These are phyloP conservation scores for Leucophenga montana DNA, from an alignment of 2,888 invertebrate species.

Conservation along the genomic window DNA sequence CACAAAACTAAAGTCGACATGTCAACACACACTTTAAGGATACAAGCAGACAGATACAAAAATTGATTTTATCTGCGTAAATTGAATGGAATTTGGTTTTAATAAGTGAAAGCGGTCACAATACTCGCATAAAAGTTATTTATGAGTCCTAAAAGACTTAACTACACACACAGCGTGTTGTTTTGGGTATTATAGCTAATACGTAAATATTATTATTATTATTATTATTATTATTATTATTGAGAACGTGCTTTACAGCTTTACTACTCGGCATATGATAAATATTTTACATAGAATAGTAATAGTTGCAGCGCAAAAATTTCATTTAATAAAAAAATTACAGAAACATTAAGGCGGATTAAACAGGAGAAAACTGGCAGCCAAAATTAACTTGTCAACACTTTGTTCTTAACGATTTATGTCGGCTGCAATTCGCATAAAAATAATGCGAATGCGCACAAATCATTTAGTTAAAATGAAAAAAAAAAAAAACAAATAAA, in stretches of 20 bases:
- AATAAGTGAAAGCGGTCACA: background rate
- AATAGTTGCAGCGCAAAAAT: background rate
- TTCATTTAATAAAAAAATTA: conserved; percentile 36
- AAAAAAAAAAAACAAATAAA: background rate
- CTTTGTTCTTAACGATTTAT: too few species aligned
- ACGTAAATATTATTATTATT: too few species aligned
- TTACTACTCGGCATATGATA: conserved; percentile 53
- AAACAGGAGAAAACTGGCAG: background rate
- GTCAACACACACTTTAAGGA: background rate
- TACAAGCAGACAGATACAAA: background rate
- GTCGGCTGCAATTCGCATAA: too few species aligned
- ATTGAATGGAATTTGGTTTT: background rate
- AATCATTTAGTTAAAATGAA: background rate
- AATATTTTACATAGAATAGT: conserved; percentile 36
- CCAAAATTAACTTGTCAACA: too few species aligned
- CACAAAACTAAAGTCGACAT: background rate
- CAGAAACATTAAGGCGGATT: background rate
- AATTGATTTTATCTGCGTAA: background rate
- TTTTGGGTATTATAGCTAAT: background rate
- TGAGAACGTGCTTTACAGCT: conserved; percentile 29
- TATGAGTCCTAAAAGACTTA: background rate
- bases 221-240: too few species aligned
- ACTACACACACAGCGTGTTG: too few species aligned
- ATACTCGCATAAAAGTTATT: conserved; percentile 5
- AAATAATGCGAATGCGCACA: background rate